Percentiles rank a stretch among this genome's conserved stretches.
These are phyloP conservation scores for Lithophane leautieri DNA, from an alignment of 2,888 invertebrate species.

Conservation along the genomic window DNA sequence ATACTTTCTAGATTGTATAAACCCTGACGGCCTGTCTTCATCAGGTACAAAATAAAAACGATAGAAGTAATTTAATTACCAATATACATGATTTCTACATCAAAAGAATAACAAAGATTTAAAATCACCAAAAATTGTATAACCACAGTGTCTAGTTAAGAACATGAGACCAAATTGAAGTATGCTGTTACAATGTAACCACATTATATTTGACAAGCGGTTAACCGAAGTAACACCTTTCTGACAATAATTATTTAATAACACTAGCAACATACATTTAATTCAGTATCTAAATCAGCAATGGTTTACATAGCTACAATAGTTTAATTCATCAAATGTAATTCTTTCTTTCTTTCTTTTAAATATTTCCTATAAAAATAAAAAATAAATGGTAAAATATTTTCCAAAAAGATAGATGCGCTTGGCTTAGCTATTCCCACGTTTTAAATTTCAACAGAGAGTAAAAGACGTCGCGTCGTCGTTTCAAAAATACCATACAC, in stretches of 20 bases:
- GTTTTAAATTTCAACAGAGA: background rate
- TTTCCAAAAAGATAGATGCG: background rate
- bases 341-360: too few species aligned
- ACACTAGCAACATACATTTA: background rate
- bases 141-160: background rate
- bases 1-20: too few species aligned
- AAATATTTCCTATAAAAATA: background rate
- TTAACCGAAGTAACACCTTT: constrained; percentile 69
- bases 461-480: background rate
- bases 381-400: background rate
- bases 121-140: background rate
- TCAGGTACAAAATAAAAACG: too few species aligned
- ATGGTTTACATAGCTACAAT: background rate
- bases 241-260: constrained; percentile 37
- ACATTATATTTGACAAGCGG: constrained; percentile 63
- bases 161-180: constrained; percentile 44
- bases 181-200: constrained; percentile 48
- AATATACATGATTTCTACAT: too few species aligned
- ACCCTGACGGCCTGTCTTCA: too few species aligned
- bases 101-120: background rate
- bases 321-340: background rate
- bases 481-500: constrained; percentile 6
- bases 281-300: background rate
- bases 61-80: too few species aligned
- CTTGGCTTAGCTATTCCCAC: background rate